Evolutionary conservation across 2,888 invertebrate species (phyloP), one percentile per base, ranked within the genome.

Genomic region (Liopterus haemorrhoidalis): DNA sequence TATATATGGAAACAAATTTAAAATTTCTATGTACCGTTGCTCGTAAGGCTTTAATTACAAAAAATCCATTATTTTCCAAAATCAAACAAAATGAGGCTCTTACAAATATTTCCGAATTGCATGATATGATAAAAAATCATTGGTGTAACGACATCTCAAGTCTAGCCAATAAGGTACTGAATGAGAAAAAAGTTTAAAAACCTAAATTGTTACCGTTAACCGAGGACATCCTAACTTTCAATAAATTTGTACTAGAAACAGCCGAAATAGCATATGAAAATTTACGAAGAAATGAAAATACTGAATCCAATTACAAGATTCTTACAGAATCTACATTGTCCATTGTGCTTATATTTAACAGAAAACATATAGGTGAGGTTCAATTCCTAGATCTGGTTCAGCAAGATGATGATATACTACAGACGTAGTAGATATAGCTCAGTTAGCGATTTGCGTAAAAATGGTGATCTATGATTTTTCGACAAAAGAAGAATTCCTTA

Each of bases 81-180:
- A 3, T 33, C 9, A 18, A 47, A 6, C 1, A 21, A 14, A 19
- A 47, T 11, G n/a, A 33, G 24, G 25, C 8, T 5, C 14, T 5
- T 20, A 41, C 37, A 25, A 4, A 43, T 8, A 35, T 44, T 6
- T 1, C 1, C 9, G 44, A 35, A 16, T 5, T 43, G 1, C 9
- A 25, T 9, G 30, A 44, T 39, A 16, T 48, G 20, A 36, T 58
- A 18, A 46, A 44, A n/a, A n/a, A n/a, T n/a, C n/a, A n/a, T n/a
- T n/a, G n/a, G n/a, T n/a, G n/a, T n/a, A n/a, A n/a, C n/a, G 55
- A 58, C 45, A 15, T 56, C 15, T 51, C 54, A 1, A 56, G 55
- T 38, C 35, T 57, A 30, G 58, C 57, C 4, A 39, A 50, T 11
- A 57, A 58, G 45, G 36, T 27, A 22, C 41, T 57, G 3, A 53